Conservation (phyloP, 2,797 vertebrate species). For the Apogon hyalosoma region DNA sequence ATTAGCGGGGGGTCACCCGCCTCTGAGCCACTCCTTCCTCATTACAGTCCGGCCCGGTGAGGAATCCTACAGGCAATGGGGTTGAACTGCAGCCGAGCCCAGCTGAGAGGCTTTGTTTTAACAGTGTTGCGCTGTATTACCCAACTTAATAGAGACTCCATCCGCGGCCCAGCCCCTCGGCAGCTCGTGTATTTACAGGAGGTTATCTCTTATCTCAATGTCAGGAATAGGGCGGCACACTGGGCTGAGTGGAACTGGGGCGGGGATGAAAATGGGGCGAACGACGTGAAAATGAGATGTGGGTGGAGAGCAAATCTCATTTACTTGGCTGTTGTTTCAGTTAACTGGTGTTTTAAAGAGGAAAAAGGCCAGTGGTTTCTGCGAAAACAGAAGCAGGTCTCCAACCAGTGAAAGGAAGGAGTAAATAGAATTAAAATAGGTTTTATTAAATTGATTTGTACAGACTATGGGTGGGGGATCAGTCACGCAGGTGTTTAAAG, state of each 20-base stretch:
- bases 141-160: slow-evolving; percentile 53
- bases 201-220: slow-evolving; percentile 43
- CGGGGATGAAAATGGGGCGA: slow-evolving; percentile 2
- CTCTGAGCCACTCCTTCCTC: slow-evolving; percentile 48
- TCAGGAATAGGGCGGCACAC: slow-evolving; percentile 18
- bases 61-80: slow-evolving; percentile 40
- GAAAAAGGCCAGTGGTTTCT: background rate
- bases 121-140: slow-evolving; percentile 52
- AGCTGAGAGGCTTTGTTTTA: slow-evolving; percentile 64
- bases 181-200: slow-evolving; percentile 47
- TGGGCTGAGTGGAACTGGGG: background rate
- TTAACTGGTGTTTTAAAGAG: background rate
- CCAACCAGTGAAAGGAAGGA: slow-evolving; percentile 11
- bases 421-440: slow-evolving; percentile 16
- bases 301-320: slow-evolving; percentile 23
- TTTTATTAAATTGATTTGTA: too few species aligned
- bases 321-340: slow-evolving; percentile 15
- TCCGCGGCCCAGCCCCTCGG: background rate
- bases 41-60: slow-evolving; percentile 49
- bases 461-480: background rate
- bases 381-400: background rate
- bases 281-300: slow-evolving; percentile 30
- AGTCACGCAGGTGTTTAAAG: background rate
- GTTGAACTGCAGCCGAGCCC: slow-evolving; percentile 41
- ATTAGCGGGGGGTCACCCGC: slow-evolving; percentile 38